Percentiles rank a stretch among this genome's conserved stretches.
phyloP scores from a whole-genome alignment of 2,113 vertebrate species.

The Sinosuthora webbiana region DNA sequence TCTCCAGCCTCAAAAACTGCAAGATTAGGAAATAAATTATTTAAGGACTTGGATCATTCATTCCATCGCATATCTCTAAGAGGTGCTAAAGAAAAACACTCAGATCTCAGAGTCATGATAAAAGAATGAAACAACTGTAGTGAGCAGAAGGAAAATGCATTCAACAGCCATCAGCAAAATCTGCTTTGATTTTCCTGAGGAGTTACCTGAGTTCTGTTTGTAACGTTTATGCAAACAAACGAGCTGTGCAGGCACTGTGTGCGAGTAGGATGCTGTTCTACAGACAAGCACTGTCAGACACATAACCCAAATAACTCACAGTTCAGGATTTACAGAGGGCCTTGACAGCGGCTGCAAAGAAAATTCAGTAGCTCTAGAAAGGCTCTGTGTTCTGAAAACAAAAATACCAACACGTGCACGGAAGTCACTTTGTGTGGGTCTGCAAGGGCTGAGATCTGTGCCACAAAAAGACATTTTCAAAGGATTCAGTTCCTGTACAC shows the following conservation, averaged over 20 bases:
- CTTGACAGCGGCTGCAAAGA: neutral
- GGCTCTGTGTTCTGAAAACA: neutral
- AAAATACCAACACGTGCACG: neutral
- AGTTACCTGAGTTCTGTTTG: neutral
- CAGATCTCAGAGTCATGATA: neutral
- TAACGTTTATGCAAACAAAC: conserved; percentile 11
- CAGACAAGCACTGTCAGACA: neutral
- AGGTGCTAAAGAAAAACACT: neutral
- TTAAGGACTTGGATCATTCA: neutral
- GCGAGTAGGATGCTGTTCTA: neutral
- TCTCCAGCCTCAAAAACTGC: neutral
- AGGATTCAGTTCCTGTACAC: neutral
- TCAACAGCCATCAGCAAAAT: neutral
- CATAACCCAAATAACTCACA: neutral
- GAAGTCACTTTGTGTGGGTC: neutral
- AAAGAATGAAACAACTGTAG: neutral
- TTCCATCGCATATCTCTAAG: neutral
- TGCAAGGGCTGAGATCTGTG: neutral
- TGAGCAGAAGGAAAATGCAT: neutral
- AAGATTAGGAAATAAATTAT: neutral
- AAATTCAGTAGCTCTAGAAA: neutral
- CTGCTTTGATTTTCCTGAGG: neutral
- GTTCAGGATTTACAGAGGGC: neutral
- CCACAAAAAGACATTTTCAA: neutral
- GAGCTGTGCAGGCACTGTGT: neutral